Evolutionary conservation across 2,797 vertebrate genomes (phyloP).

Genomic region (Simalia tracyae): DNA sequence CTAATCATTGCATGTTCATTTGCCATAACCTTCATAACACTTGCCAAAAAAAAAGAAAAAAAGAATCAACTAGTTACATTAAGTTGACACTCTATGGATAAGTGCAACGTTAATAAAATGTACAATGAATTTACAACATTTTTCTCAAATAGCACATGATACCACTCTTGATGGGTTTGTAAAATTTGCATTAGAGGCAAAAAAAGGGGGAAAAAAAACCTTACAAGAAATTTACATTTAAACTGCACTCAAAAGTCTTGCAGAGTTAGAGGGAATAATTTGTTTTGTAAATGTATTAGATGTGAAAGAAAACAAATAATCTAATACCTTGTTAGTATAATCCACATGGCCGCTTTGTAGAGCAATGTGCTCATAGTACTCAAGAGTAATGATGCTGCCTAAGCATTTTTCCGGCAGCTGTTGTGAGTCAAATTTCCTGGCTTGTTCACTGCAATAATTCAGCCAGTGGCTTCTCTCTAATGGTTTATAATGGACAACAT

Average conservation of each 20-base stretch:
- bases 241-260: neutral
- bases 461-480: neutral
- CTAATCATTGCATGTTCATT: neutral
- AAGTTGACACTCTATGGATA: neutral
- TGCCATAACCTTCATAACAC: neutral
- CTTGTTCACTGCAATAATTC: slow-evolving; percentile 17
- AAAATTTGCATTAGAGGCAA: neutral
- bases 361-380: rapidly evolving
- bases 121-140: neutral
- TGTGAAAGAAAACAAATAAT: slow-evolving; percentile 11
- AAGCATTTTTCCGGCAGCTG: slow-evolving; percentile 20
- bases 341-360: slow-evolving; percentile 19
- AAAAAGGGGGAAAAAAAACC: neutral
- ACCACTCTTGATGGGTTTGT: neutral
- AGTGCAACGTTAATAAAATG: neutral
- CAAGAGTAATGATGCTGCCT: neutral
- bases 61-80: neutral
- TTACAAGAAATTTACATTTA: slow-evolving; percentile 13
- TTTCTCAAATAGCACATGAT: slow-evolving; percentile 8
- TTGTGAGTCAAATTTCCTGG: neutral
- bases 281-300: neutral
- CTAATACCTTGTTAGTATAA: slow-evolving; percentile 10
- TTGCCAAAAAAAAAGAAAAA: neutral
- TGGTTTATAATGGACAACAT: rapidly evolving
- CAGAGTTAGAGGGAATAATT: slow-evolving; percentile 13